Conservation (phyloP, 2,797 vertebrate genomes). For the Acropternis orthonyx region DNA sequence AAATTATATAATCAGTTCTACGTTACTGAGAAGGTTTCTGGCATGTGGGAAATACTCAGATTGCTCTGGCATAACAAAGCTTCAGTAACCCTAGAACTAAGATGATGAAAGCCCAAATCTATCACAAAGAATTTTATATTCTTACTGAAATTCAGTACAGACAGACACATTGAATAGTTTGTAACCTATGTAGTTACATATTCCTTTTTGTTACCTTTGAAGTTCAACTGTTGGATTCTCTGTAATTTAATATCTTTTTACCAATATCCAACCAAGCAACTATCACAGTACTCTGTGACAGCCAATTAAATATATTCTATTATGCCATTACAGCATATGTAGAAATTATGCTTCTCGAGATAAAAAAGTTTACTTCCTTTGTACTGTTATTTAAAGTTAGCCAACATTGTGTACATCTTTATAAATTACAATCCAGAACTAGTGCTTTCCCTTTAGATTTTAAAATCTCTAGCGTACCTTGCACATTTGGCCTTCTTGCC, state of each 20-base stretch:
- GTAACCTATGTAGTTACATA: background rate
- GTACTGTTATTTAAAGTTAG: background rate
- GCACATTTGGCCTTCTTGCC: background rate
- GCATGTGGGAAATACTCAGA: background rate
- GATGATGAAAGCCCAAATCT: background rate
- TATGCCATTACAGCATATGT: background rate
- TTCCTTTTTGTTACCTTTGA: background rate
- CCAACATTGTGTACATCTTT: background rate
- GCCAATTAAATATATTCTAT: background rate
- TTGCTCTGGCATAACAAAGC: background rate
- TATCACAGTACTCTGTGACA: background rate
- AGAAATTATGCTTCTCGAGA: background rate
- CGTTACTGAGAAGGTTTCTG: background rate
- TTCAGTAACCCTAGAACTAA: background rate
- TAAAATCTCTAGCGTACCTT: background rate
- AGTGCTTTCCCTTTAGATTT: background rate
- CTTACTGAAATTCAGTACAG: background rate
- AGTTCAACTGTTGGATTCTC: background rate
- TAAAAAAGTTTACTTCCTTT: background rate
- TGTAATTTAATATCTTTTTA: background rate
- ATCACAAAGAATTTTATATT: background rate
- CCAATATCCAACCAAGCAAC: background rate
- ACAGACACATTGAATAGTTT: background rate
- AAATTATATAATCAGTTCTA: background rate
- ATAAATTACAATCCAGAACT: background rate